Conservation (phyloP, 2,888 invertebrate genomes). For the Napeogenes sylphis region DNA sequence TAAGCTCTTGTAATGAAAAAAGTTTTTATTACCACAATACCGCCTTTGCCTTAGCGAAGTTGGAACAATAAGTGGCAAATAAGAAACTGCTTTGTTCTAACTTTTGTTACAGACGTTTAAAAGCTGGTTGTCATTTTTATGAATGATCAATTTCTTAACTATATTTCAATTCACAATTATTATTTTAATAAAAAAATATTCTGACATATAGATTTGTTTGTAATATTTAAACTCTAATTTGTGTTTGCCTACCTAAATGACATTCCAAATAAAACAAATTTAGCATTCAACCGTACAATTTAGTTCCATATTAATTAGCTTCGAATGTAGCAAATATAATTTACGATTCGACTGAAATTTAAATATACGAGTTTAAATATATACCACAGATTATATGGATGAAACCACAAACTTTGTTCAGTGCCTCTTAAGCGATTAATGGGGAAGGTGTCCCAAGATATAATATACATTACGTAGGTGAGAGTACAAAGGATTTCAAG, state of each 20-base stretch:
- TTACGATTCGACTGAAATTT: background rate
- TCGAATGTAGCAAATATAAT: conserved; percentile 11
- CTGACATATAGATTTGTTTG: too few relatives aligned
- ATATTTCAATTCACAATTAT: background rate
- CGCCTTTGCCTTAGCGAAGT: conserved; percentile 39
- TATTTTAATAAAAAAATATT: background rate
- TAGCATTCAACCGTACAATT: conserved; percentile 1
- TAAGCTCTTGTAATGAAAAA: conserved; percentile 72
- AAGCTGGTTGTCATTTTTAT: conserved; percentile 13
- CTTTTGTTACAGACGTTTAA: conserved; percentile 35
- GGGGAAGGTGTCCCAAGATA: conserved; percentile 20
- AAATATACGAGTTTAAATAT: background rate
- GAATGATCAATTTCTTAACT: conserved; percentile 7
- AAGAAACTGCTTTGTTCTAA: conserved; percentile 38
- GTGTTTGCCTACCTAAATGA: background rate
- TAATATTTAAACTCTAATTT: too few relatives aligned
- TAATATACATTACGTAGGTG: conserved; percentile 20
- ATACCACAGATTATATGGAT: background rate
- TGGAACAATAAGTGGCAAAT: conserved; percentile 41
- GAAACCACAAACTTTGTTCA: conserved; percentile 12
- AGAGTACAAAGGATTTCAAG: conserved; percentile 24
- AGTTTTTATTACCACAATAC: conserved; percentile 69
- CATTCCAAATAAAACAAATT: conserved; percentile 13
- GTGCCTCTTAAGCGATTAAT: conserved; percentile 21
- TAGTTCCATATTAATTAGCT: conserved; percentile 3